Evolutionary conservation across 2,113 vertebrate species (phyloP), one percentile per base, ranked within the genome.

Genomic region (Sitta europaea): DNA sequence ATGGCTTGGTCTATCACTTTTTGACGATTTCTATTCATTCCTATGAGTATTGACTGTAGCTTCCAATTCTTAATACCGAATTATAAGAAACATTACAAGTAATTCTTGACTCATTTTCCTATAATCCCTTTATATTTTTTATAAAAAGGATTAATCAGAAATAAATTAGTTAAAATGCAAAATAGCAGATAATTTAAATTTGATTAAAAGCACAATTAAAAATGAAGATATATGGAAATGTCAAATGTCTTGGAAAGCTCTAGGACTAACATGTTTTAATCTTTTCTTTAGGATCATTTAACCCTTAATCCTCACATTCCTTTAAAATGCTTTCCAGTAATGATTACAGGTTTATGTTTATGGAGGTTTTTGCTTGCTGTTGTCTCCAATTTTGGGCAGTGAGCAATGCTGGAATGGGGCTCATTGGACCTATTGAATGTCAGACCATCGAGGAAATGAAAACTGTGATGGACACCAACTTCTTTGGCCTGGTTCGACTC

Each of bases 381-480:
- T 79, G 13, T 92, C 38, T 92, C 70, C 67, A 11, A 7, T 95
- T 76, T 94, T 90, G 53, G 71, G 33, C 94, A 99, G 98, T 99
- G 62, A 99, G 98, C 88, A 99, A 99, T 92, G 98, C 98, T 84
- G 98, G 98, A 65, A 97, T 98, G 98, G 98, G 98, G 35, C 97
- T 99, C 80, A 98, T 98, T 79, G 98, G 98, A 50, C 98, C 98
- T 25, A 98, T 99, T 38, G 98, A 99, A 91, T 99, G 98, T 91
- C 98, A 98, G 92, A 98, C 97, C 35, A 97, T 99, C 3, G 98
- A 98, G 8, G 98, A 99, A 90, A 99, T 99, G 98, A 98, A 98
- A 94, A 97, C 90, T 5, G 98, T 99, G 82, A 98, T 99, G 98
- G 99, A 99, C 81, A 99, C 98, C 92, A 99, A 99, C 96, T 98